These are phyloP conservation scores for Leptopilina boulardi DNA, from an alignment of 1,140 invertebrate species.

Conservation along the genomic window DNA sequence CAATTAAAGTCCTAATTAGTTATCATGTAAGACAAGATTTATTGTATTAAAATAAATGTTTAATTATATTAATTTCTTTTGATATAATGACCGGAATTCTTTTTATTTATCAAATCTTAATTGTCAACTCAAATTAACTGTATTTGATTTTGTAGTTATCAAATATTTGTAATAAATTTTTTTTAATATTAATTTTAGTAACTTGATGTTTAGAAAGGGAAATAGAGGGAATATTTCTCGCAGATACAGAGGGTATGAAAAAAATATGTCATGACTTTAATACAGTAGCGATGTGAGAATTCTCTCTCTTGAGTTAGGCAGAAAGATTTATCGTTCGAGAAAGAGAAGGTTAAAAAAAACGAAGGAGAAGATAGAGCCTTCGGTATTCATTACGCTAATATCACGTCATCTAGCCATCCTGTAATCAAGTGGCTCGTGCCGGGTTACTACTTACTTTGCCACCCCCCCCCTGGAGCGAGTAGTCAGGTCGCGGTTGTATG, in stretches of 20 bases:
- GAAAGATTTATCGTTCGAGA: constrained; percentile 22
- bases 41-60: no score
- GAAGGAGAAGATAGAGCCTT: constrained; percentile 32
- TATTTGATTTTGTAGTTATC: no score
- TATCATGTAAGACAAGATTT: no score
- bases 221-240: no score
- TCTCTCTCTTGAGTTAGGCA: not conserved
- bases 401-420: constrained; percentile 67
- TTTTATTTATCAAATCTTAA: no score
- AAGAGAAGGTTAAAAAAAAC: constrained; percentile 33
- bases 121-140: no score
- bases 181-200: no score
- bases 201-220: no score
- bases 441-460: constrained; percentile 44
- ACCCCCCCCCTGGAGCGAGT: constrained; percentile 57
- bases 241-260: not conserved
- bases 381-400: constrained; percentile 69
- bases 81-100: no score
- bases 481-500: constrained; percentile 50
- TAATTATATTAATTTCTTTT: no score
- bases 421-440: constrained; percentile 66
- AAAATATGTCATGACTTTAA: constrained; percentile 1
- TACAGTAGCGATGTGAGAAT: constrained; percentile 33
- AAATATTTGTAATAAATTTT: no score
- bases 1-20: no score